Base-by-base conservation (phyloP, 2,797 vertebrate species). In the Nannoperca obscura region DNA sequence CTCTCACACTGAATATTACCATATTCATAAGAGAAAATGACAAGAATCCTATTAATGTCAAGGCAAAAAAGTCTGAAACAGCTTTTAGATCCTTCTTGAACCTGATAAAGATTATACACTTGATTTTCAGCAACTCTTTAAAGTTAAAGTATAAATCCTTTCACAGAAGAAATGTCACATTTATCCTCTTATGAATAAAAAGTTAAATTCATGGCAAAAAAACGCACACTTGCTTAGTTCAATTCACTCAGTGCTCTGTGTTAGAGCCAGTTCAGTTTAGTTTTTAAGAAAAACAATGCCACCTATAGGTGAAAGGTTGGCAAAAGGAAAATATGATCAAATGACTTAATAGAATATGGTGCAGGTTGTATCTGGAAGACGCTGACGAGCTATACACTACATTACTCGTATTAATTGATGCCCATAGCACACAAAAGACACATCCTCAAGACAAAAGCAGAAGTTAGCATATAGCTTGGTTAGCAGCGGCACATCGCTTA, bases 161-260 rank as follows among this genome's bases (percentile, higher is more conserved):
- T 40, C 7, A 19, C 1, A 10, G 34, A 36, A 36, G 34, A 57
- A 50, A 72, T 38, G 20, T 58, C 20, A 49, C 7, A n/a, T 52
- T 54, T 34, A 17, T 58, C 14, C 7, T 44, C 50, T 44, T 32
- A 3, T 9, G 44, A 59, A 76, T 55, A 3, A 40, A 72, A 52
- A 4, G 0, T 22, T 27, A 22, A 54, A 46, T 69, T 32, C 22
- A 19, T 10, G 54, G 40, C 34, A 47, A 75, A 40, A 69, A 74
- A 65, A 49, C 44, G n/a, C 14, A 17, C 54, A 74, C 66, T 82
- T 34, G 54, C 52, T 58, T 15, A 20, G 24, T 38, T 77, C 52
- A 20, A 8, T 44, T 40, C 24, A 5, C 17, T 27, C 61, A 30
- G 32, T 32, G 5, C 32, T 32, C 32, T 32, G 32, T 5, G 32